Evolutionary conservation across 2,113 vertebrate genomes (phyloP).

Genomic region (Geothlypis trichas): DNA sequence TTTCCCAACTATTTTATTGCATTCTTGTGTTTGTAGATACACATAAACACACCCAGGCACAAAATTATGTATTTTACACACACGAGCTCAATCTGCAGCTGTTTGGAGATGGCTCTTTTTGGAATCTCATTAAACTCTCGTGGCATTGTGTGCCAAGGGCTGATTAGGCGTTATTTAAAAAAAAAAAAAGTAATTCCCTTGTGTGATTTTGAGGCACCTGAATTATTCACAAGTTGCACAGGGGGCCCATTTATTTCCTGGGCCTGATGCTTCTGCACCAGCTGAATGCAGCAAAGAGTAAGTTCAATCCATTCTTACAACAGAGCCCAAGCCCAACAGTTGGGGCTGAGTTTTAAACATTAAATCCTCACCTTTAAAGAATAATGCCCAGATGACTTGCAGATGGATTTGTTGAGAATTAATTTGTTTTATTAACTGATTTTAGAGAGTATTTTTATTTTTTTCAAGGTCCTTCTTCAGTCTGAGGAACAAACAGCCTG

Average conservation of each 20-base stretch:
- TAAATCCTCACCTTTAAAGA: neutral
- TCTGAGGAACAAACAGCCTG: neutral
- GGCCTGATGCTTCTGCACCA: neutral
- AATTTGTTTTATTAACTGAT: neutral
- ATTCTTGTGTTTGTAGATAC: neutral
- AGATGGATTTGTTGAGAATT: neutral
- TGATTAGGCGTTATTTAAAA: constrained; percentile 5
- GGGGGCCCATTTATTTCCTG: neutral
- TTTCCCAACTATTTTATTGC: neutral
- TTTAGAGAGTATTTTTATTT: neutral
- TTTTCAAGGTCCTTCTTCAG: neutral
- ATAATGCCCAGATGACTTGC: neutral
- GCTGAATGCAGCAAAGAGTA: neutral
- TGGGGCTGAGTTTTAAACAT: neutral
- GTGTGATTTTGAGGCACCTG: constrained; percentile 11
- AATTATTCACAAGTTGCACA: constrained; percentile 26
- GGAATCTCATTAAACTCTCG: constrained; percentile 9
- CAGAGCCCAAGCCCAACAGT: neutral
- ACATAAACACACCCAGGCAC: neutral
- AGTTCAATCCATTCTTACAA: neutral
- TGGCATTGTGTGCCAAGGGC: constrained; percentile 12
- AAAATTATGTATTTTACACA: neutral
- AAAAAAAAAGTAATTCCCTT: neutral
- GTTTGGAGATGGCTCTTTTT: constrained; percentile 26
- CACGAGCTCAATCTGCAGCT: neutral